phyloP scores from a whole-genome alignment of 2,888 invertebrate species.

The Drosophila gaucha region DNA sequence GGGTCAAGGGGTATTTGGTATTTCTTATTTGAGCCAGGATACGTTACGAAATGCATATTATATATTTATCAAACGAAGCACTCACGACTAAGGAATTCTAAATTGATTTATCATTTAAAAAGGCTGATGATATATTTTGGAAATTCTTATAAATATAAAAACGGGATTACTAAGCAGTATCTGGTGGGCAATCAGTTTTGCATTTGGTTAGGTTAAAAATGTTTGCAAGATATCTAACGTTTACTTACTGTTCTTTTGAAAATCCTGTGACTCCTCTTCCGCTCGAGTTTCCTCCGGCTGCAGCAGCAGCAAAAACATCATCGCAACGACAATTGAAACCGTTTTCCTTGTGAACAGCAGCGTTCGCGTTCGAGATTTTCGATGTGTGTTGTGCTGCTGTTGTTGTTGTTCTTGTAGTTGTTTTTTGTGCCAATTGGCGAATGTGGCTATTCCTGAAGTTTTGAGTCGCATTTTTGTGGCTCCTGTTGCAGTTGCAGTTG shows the following conservation, averaged over 20 bases:
- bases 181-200: background rate
- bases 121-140: too few relatives aligned
- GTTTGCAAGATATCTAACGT: background rate
- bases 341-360: constrained; percentile 34
- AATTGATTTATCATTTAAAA: too few relatives aligned
- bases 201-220: too few relatives aligned
- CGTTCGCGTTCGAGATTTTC: constrained; percentile 65
- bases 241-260: constrained; percentile 85
- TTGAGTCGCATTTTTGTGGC: constrained; percentile 36
- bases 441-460: constrained; percentile 30
- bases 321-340: constrained; percentile 59
- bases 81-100: too few relatives aligned
- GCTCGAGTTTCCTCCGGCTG: constrained; percentile 52
- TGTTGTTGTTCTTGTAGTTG: constrained; percentile 33
- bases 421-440: constrained; percentile 12
- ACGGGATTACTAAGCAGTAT: too few relatives aligned
- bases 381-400: constrained; percentile 59
- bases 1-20: too few relatives aligned
- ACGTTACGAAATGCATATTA: too few relatives aligned
- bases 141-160: too few relatives aligned
- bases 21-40: too few relatives aligned
- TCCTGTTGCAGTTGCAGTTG: constrained; percentile 3
- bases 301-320: constrained; percentile 54
- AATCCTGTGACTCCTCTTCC: constrained; percentile 84
- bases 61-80: too few relatives aligned